phyloP scores from a whole-genome alignment of 1,140 invertebrate species.

The Micrasema minimum region DNA sequence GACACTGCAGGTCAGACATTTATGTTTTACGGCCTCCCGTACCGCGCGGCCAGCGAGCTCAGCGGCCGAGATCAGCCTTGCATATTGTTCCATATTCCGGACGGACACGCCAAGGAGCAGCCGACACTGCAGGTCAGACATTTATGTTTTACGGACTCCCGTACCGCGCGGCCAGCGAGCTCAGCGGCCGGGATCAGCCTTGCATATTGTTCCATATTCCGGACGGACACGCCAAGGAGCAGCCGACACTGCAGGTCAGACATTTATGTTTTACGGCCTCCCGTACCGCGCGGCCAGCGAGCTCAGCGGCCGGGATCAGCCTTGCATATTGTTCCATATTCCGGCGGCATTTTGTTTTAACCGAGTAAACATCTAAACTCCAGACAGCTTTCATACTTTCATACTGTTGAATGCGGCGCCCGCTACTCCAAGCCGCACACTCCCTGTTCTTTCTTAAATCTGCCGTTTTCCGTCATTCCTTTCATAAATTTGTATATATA shows the following conservation, averaged over 20 bases:
- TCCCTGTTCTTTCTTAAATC: too few species aligned
- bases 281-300: conserved; percentile 73
- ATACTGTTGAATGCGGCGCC: too few species aligned
- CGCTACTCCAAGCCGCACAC: too few species aligned
- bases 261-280: too few species aligned
- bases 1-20: conserved; percentile 43
- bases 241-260: conserved; percentile 61
- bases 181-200: conserved; percentile 76
- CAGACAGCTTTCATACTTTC: too few species aligned
- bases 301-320: conserved; percentile 75
- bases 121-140: conserved; percentile 58
- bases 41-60: conserved; percentile 72
- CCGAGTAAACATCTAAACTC: too few species aligned
- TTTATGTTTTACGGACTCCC: too few species aligned
- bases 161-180: conserved; percentile 72
- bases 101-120: conserved; percentile 88
- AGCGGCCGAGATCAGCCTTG: conserved; percentile 78
- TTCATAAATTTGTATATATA: too few species aligned
- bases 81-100: conserved; percentile 91
- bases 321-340: conserved; percentile 88
- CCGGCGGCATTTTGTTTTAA: too few species aligned
- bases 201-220: conserved; percentile 91
- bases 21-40: too few species aligned
- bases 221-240: conserved; percentile 89
- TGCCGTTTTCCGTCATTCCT: too few species aligned